Base-by-base conservation (phyloP, 2,113 vertebrate genomes). In the Perognathus longimembris region DNA sequence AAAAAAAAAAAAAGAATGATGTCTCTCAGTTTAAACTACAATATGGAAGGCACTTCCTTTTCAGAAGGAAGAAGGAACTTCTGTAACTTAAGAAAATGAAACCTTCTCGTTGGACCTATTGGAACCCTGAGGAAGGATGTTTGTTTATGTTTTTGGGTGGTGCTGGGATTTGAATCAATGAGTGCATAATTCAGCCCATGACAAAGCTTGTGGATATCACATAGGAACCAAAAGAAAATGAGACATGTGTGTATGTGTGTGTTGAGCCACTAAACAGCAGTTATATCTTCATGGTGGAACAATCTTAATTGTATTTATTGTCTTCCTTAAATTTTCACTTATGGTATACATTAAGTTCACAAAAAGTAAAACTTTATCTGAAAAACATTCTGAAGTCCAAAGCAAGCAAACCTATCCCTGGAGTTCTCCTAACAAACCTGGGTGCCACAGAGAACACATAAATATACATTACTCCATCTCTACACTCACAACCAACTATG, bases 71-170 rank as follows among this genome's bases (percentile, higher is more conserved):
- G 45, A 77, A 75, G 8, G 4, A 18, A 87, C 3, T 42, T 95
- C 40, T 77, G 18, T 74, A 94, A 79, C 26, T 42, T 42, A 80
- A 75, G 28, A 77, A 89, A 73, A 89, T 38, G 64, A 91, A 93
- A 66, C 22, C 45, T 80, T 76, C 7, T 76, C 11, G 21, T 71
- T 74, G 36, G 28, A 92, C 17, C 11, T 63, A 67, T 15, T 86
- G 70, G 76, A 86, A 63, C 63, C 71, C 12, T 71, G 9, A 20
- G 50, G 21, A 83, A 28, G 82, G 45, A 80, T n/a, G 63, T 32
- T 34, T 7, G 2, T 24, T 70, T 22, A 11, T 32, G 15, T 54
- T 54, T 4, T 92, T 2, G 18, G 22, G 50, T 38, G n/a, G 24
- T 85, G 3, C 17, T 71, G 24, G 34, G 34, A 82, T 91, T 77